Base-by-base conservation (phyloP, 2,888 invertebrate species). In the Ganaspis brasiliensis region DNA sequence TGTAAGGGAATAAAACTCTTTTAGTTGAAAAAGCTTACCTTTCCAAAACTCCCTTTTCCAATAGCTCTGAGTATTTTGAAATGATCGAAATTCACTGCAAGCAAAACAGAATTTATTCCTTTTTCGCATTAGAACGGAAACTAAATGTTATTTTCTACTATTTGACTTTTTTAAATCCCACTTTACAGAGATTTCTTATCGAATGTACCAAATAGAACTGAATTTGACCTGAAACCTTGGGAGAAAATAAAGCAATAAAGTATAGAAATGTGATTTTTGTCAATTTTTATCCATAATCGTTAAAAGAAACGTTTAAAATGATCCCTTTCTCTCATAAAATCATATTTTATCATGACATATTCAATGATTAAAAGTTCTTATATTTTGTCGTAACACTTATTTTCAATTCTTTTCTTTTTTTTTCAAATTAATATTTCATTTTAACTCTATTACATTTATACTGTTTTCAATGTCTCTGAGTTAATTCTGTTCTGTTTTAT, bases 11-110 rank as follows among this genome's bases (percentile, higher is more conserved):
- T 16, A 19, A 57, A 57, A 26, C 19, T 40, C 37, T 37, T 63
- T 35, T 52, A 37, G 52, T 9, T 31, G 24, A 35, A 16, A 8
- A 5, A 71, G 57, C 94, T 92, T 92, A 97, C 97, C 94, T 97
- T 97, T 83, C 97, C 97, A 89, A 97, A 97, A 89, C 96, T 96
- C 76, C 97, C 97, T 91, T 96, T 96, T 67, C 97, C 97, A 87
- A 97, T 97, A 49, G 97, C 96, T 81, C 97, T 92, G 73, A 97
- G 92, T 83, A 97, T 96, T 93, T 96, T 96, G 92, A 97, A 97
- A 92, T 97, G 96, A 92, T 96, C 96, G 91, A 96, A 96, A 91
- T 95, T 95, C 78, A 96, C 96, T 95, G 94, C 75, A 94, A 67
- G 56, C 10, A 56, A 56, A 56, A 56, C 4, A 56, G 56, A 56